phyloP scores from a whole-genome alignment of 2,113 vertebrate species.

The Isurus oxyrinchus region DNA sequence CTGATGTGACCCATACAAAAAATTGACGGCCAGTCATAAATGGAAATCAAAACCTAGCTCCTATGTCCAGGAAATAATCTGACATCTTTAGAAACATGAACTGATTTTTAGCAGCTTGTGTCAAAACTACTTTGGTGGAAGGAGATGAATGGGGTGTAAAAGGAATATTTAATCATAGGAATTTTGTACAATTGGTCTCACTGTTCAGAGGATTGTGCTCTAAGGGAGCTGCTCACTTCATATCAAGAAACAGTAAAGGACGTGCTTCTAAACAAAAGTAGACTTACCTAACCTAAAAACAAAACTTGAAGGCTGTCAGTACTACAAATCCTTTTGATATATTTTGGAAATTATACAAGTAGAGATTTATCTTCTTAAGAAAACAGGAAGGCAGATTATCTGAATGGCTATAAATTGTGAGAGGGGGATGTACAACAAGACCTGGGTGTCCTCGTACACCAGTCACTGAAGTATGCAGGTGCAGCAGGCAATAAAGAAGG shows the following conservation, averaged over 20 bases:
- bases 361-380: neutral
- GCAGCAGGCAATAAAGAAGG: too few relatives aligned
- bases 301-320: neutral
- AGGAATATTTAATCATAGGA: neutral
- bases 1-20: neutral
- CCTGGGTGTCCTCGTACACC: too few relatives aligned
- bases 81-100: neutral
- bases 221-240: neutral
- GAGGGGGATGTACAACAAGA: too few relatives aligned
- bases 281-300: neutral
- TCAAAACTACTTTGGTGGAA: neutral
- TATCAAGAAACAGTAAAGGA: neutral
- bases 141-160: too few relatives aligned
- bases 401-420: too few relatives aligned
- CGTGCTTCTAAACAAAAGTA: neutral
- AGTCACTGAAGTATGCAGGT: too few relatives aligned
- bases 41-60: neutral
- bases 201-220: neutral
- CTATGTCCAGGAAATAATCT: neutral
- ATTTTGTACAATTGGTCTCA: constrained; percentile 10
- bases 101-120: neutral
- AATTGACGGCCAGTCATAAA: neutral
- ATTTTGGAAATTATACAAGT: neutral
- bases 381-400: too few relatives aligned
- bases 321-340: neutral